Evolutionary conservation across 2,797 vertebrate genomes (phyloP).

Genomic region (Melanotaenia pygmaea): DNA sequence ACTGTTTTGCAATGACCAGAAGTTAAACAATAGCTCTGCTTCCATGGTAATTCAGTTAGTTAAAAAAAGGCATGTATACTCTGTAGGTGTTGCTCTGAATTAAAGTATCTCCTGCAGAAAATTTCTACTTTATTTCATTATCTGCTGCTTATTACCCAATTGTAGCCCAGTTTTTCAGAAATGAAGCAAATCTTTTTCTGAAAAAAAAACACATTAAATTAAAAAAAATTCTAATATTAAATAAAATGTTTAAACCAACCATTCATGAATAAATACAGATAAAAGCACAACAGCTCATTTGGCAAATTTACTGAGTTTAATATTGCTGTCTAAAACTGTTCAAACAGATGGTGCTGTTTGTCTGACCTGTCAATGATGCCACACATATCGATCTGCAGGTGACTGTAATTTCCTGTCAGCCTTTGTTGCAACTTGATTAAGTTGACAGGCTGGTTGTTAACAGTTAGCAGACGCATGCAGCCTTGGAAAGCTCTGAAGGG

Average conservation of each 20-base stretch:
- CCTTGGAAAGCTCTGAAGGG: slow-evolving; percentile 88
- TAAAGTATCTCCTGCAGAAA: not conserved
- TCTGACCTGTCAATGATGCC: slow-evolving; percentile 91
- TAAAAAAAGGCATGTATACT: slow-evolving; percentile 8
- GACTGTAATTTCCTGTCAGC: slow-evolving; percentile 88
- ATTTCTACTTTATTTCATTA: slow-evolving; percentile 13
- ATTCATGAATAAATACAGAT: not conserved
- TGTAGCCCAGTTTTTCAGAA: slow-evolving; percentile 27
- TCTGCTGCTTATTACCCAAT: slow-evolving; percentile 41
- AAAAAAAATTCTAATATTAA: not conserved
- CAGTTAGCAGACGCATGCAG: slow-evolving; percentile 88
- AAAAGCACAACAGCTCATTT: not conserved
- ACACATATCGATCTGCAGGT: slow-evolving; percentile 92
- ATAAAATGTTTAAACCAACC: too few relatives aligned
- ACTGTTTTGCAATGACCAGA: not conserved
- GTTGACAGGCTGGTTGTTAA: slow-evolving; percentile 81
- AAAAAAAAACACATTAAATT: not conserved
- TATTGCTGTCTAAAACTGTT: not conserved
- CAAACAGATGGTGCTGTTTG: not conserved
- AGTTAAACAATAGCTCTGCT: not conserved
- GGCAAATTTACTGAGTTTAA: not conserved
- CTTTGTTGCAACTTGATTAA: slow-evolving; percentile 89
- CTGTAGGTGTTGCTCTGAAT: not conserved
- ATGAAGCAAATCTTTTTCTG: not conserved
- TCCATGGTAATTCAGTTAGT: not conserved